phyloP scores from a whole-genome alignment of 2,888 invertebrate genomes.

The Cordylochernes scorpioides region DNA sequence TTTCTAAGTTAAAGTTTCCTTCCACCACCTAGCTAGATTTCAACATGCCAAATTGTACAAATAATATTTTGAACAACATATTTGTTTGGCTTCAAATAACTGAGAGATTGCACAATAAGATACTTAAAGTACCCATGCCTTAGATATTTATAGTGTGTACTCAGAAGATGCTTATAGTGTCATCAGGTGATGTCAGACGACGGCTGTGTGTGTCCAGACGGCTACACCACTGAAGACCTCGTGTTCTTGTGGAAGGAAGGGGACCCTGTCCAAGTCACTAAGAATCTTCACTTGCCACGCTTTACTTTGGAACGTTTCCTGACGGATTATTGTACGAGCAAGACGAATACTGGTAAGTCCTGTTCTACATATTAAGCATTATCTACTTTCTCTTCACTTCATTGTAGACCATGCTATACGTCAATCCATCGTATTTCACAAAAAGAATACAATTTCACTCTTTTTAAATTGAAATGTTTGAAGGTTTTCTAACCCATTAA shows the following conservation, averaged over 20 bases:
- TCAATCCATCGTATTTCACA: not conserved
- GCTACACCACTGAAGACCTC: constrained; percentile 87
- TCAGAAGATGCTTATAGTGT: not conserved
- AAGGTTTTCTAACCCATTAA: too few species aligned
- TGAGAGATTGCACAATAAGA: not conserved
- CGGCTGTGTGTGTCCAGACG: constrained; percentile 35
- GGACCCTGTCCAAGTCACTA: constrained; percentile 76
- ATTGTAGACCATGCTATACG: not conserved
- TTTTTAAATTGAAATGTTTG: too few species aligned
- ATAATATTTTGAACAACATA: too few species aligned
- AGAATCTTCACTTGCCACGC: constrained; percentile 22
- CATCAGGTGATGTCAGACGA: not conserved
- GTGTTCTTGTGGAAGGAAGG: constrained; percentile 79
- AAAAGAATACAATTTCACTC: too few species aligned
- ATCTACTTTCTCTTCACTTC: not conserved
- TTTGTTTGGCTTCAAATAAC: too few species aligned
- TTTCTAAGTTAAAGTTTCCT: too few species aligned
- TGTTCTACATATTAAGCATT: not conserved
- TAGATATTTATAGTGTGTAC: not conserved
- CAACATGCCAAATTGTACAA: too few species aligned
- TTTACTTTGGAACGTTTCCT: constrained; percentile 22
- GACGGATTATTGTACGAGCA: constrained; percentile 23
- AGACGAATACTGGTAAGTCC: constrained; percentile 40
- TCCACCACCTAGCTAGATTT: too few species aligned
- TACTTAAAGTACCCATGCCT: not conserved